Percentiles rank a stretch among this genome's conserved stretches.
These are phyloP conservation scores for Leptogaster cylindrica DNA, from an alignment of 2,888 invertebrate genomes.

Conservation along the genomic window DNA sequence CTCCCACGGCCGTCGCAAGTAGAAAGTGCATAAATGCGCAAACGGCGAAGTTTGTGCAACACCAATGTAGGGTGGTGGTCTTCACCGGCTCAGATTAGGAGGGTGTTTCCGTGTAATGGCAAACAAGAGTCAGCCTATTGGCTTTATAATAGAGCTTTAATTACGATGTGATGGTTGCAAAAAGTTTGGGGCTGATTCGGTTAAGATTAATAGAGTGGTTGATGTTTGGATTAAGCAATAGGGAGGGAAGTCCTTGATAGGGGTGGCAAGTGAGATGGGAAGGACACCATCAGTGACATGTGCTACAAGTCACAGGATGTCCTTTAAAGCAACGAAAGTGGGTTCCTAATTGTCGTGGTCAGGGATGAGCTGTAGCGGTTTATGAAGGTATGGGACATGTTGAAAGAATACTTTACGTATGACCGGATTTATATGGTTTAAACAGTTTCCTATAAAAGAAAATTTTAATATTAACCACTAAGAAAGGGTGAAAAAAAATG, in stretches of 20 bases:
- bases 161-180: conserved; percentile 33
- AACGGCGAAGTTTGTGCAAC: conserved; percentile 9
- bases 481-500: too few relatives aligned
- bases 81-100: background rate
- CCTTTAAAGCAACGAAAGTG: too few relatives aligned
- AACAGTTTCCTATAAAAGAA: too few relatives aligned
- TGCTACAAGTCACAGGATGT: conserved; percentile 60
- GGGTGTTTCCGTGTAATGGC: conserved; percentile 15
- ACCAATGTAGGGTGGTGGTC: background rate
- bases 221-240: conserved; percentile 38
- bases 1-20: conserved; percentile 56
- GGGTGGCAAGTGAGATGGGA: background rate
- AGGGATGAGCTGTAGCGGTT: too few relatives aligned
- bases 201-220: conserved; percentile 44
- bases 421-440: too few relatives aligned
- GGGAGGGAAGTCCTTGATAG: background rate
- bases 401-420: too few relatives aligned
- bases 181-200: conserved; percentile 35
- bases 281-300: conserved; percentile 54
- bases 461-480: too few relatives aligned
- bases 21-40: conserved; percentile 8
- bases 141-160: conserved; percentile 47
- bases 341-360: conserved; percentile 18
- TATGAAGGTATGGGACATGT: too few relatives aligned
- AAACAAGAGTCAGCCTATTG: conserved; percentile 40